Evolutionary conservation across 1,140 invertebrate species (phyloP).

Genomic region (Propsilocerus akamusi): DNA sequence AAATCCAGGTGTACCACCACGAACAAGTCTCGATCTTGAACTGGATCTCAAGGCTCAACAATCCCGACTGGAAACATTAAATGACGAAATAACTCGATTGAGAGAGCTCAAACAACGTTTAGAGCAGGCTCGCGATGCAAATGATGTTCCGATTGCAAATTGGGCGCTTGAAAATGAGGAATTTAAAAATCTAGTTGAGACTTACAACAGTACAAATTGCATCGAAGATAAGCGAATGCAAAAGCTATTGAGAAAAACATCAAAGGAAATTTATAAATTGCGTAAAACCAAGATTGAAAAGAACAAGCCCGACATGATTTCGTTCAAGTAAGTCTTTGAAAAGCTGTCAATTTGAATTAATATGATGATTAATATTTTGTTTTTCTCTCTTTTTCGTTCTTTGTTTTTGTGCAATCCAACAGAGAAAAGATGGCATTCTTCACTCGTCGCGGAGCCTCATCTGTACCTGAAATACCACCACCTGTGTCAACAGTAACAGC

Average conservation of each 20-base stretch:
- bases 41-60: conserved; percentile 82
- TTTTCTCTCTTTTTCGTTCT: conserved; percentile 11
- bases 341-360: background rate
- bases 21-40: conserved; percentile 82
- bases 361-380: conserved; percentile 5
- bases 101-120: conserved; percentile 58
- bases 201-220: conserved; percentile 37
- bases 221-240: conserved; percentile 59
- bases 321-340: conserved; percentile 67
- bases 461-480: conserved; percentile 53
- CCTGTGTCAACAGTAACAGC: conserved; percentile 24
- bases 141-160: conserved; percentile 55
- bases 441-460: conserved; percentile 49
- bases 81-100: conserved; percentile 65
- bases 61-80: conserved; percentile 55
- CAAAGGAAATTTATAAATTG: conserved; percentile 76
- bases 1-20: conserved; percentile 37
- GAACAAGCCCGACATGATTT: conserved; percentile 74
- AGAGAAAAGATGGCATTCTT: conserved; percentile 95
- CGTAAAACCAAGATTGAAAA: conserved; percentile 72
- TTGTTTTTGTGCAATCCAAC: conserved; percentile 9
- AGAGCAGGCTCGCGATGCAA: conserved; percentile 53
- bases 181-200: conserved; percentile 57
- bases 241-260: conserved; percentile 67
- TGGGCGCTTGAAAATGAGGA: conserved; percentile 77